phyloP scores from a whole-genome alignment of 2,888 invertebrate species.

The Sialis fuliginosa region DNA sequence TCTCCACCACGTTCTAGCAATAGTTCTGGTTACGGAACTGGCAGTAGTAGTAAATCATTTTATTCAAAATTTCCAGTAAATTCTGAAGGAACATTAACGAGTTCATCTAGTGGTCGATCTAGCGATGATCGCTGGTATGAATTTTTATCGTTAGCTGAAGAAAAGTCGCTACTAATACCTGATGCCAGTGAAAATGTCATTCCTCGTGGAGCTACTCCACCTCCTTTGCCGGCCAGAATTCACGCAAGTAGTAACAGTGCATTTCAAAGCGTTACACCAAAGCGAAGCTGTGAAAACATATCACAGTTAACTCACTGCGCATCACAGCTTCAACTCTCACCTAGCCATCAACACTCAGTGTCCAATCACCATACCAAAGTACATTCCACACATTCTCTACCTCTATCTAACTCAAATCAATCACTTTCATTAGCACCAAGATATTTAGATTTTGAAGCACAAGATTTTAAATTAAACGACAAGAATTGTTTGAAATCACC shows the following conservation, averaged over 20 bases:
- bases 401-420: conserved; percentile 24
- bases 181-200: conserved; percentile 5
- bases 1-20: conserved; percentile 65
- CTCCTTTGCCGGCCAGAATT: conserved; percentile 31
- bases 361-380: conserved; percentile 22
- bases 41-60: conserved; percentile 34
- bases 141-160: conserved; percentile 28
- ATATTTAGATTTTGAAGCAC: conserved; percentile 16
- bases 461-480: conserved; percentile 18
- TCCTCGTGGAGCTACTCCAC: conserved; percentile 27
- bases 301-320: conserved; percentile 14
- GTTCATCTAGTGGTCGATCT: conserved; percentile 43
- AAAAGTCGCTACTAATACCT: conserved; percentile 15
- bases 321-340: conserved; percentile 17
- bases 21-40: conserved; percentile 73
- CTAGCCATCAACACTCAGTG: conserved; percentile 15
- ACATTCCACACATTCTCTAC: conserved; percentile 26
- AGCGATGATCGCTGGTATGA: conserved; percentile 48
- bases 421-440: conserved; percentile 23
- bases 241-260: conserved; percentile 11
- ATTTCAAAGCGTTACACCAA: conserved; percentile 16
- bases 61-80: conserved; percentile 22
- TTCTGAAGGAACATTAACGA: conserved; percentile 37
- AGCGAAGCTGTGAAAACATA: conserved; percentile 6
- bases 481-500: conserved; percentile 19